Percentiles rank a stretch among this genome's conserved stretches.
These are phyloP conservation scores for Serripes groenlandicus DNA, from an alignment of 2,888 invertebrate species.

Conservation along the genomic window DNA sequence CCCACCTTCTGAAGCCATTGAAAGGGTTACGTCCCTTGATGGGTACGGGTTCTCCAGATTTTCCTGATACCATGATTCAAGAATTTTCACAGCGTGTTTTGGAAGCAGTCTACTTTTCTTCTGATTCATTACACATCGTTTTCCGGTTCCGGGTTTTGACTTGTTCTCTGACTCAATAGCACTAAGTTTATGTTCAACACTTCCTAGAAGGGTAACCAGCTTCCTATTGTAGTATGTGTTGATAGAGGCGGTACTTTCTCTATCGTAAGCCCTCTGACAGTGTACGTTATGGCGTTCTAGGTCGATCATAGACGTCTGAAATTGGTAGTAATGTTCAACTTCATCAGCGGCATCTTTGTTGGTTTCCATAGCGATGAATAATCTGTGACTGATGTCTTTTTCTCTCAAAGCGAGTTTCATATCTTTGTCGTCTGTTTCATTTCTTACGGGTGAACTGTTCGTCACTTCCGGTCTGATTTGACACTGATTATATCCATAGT, in stretches of 20 bases:
- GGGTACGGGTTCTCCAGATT: conserved; percentile 81
- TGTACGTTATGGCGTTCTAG: conserved; percentile 64
- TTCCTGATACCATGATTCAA: conserved; percentile 77
- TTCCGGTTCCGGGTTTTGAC: conserved; percentile 25
- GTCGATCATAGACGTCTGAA: conserved; percentile 62
- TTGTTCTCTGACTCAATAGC: conserved; percentile 26
- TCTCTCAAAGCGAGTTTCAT: conserved; percentile 64
- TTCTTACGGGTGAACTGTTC: background rate
- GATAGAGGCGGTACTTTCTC: conserved; percentile 52
- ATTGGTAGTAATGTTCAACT: conserved; percentile 59
- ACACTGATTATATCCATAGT: background rate
- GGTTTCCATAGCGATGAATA: conserved; percentile 32
- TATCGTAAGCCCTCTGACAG: conserved; percentile 61
- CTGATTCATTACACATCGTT: background rate
- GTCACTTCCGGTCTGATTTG: background rate
- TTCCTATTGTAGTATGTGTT: conserved; percentile 62
- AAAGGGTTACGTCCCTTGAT: conserved; percentile 70
- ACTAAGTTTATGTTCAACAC: conserved; percentile 55
- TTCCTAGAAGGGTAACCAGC: conserved; percentile 52
- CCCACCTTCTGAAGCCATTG: conserved; percentile 73
- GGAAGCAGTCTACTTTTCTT: conserved; percentile 72
- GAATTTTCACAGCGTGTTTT: conserved; percentile 70
- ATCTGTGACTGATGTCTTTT: conserved; percentile 49
- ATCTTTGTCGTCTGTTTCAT: background rate
- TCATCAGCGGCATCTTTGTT: conserved; percentile 42